Evolutionary conservation across 2,797 vertebrate genomes (phyloP).

Genomic region (Botia kubotai): DNA sequence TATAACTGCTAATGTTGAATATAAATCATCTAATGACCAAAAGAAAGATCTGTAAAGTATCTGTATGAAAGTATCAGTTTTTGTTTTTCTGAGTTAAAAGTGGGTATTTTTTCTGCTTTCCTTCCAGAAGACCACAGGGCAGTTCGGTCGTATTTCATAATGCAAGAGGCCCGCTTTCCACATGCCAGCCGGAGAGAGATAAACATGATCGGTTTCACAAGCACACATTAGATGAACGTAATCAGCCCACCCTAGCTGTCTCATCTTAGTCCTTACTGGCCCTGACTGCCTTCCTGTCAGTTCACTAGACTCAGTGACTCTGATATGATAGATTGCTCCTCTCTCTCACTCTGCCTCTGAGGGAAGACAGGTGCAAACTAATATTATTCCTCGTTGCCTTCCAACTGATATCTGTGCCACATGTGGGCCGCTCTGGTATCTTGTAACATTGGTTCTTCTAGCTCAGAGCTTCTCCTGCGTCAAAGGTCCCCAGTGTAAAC

Average conservation of each 20-base stretch:
- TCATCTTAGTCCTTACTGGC: slow-evolving; percentile 48
- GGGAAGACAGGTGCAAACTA: slow-evolving; percentile 65
- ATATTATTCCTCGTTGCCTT: slow-evolving; percentile 47
- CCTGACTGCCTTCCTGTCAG: slow-evolving; percentile 31
- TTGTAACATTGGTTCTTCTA: slow-evolving; percentile 9
- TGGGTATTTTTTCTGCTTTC: background rate
- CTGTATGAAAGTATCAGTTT: background rate
- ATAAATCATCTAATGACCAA: background rate
- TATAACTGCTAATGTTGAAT: background rate
- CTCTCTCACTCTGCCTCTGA: slow-evolving; percentile 33
- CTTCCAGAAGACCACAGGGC: slow-evolving; percentile 8
- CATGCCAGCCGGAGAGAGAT: slow-evolving; percentile 44
- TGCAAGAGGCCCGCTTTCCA: slow-evolving; percentile 31
- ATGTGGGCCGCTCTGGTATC: background rate
- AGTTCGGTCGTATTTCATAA: slow-evolving; percentile 47
- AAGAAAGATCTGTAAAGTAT: background rate
- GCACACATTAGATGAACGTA: slow-evolving; percentile 25
- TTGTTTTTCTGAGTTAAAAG: background rate
- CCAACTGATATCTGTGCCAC: slow-evolving; percentile 31
- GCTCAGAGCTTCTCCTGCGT: slow-evolving; percentile 32
- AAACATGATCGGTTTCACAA: slow-evolving; percentile 42
- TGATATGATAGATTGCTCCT: slow-evolving; percentile 45
- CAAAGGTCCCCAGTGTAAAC: slow-evolving; percentile 27
- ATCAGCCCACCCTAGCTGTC: slow-evolving; percentile 30
- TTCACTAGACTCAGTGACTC: slow-evolving; percentile 52